phyloP scores from a whole-genome alignment of 2,888 invertebrate genomes.

The Cephus runcator region DNA sequence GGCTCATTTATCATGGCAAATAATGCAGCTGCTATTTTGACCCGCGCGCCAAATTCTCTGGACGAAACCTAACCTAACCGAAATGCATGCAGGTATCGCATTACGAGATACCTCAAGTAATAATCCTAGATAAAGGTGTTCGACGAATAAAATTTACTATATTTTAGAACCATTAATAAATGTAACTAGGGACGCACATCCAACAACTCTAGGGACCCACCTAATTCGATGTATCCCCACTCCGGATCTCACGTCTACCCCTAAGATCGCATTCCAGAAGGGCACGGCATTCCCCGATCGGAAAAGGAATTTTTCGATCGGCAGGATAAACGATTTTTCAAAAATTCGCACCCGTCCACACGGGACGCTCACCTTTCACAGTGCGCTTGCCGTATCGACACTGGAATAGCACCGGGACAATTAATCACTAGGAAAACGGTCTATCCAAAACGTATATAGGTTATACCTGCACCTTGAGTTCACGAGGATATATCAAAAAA shows the following conservation, averaged over 20 bases:
- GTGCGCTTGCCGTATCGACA: constrained; percentile 38
- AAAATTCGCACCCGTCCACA: constrained; percentile 26
- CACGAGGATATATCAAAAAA: not conserved
- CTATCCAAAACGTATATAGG: not conserved
- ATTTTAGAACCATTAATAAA: not conserved
- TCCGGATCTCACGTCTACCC: not conserved
- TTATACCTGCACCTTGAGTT: not conserved
- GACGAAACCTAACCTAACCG: constrained; percentile 10
- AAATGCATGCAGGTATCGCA: not conserved
- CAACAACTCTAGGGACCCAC: not conserved
- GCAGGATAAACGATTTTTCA: constrained; percentile 18
- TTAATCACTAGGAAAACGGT: constrained; percentile 59
- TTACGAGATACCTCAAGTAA: not conserved
- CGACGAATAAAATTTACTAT: not conserved
- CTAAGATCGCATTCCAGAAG: not conserved
- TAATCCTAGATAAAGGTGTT: not conserved
- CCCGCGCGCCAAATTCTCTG: constrained; percentile 35
- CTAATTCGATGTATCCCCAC: not conserved
- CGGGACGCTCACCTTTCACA: constrained; percentile 25
- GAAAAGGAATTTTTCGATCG: not conserved
- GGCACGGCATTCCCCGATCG: not conserved
- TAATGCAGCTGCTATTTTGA: constrained; percentile 32
- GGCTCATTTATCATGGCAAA: constrained; percentile 35
- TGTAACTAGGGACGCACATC: not conserved
- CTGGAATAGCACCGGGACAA: constrained; percentile 52